Base-by-base conservation (phyloP, 2,113 vertebrate genomes). In the Chaenocephalus aceratus region DNA sequence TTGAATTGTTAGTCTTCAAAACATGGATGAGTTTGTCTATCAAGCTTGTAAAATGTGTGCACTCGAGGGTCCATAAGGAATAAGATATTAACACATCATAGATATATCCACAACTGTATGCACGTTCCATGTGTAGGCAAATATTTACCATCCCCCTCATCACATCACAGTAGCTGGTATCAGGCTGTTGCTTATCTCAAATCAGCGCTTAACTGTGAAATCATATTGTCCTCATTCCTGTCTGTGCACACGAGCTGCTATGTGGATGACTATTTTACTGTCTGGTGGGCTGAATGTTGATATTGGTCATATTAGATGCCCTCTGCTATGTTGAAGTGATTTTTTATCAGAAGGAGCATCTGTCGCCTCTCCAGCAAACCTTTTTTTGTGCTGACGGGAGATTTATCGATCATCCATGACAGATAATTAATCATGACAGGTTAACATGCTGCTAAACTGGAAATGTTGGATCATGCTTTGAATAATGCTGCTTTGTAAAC, bases 401-500 rank as follows among this genome's bases (percentile, higher is more conserved):
- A 10, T 2, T 45, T 84, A 85, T 92, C 60, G 71, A 80, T 89
- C 82, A 86, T 79, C 36, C 69, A 9, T 80, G 78, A 81, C 61
- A 82, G 56, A 84, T 85, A 74, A 76, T 85, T 62, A 80, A 73
- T 52, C 61, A 11, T 66, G 73, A 76, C 75, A 80, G 64, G 60
- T 79, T 85, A 68, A 68, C 54, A 58, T 2, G 12, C 65, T 69
- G 61, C 70, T 86, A 62, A 57, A 82, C 36, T 41, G 36, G 36
- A 80, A 79, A 65, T 72, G 65, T 75, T 72, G 66, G 44, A 69
- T 80, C 52, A 51, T 23, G 65, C 54, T 72, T 75, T 41, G 45
- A 72, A 62, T 71, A 45, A 26, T 18, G 3, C 56, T 23, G 45
- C 14, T 12, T 54, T 16, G 62, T 73, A 44, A 67, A 70, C 58